Conservation (phyloP, 2,888 invertebrate species). For the Tridacna crocea region DNA sequence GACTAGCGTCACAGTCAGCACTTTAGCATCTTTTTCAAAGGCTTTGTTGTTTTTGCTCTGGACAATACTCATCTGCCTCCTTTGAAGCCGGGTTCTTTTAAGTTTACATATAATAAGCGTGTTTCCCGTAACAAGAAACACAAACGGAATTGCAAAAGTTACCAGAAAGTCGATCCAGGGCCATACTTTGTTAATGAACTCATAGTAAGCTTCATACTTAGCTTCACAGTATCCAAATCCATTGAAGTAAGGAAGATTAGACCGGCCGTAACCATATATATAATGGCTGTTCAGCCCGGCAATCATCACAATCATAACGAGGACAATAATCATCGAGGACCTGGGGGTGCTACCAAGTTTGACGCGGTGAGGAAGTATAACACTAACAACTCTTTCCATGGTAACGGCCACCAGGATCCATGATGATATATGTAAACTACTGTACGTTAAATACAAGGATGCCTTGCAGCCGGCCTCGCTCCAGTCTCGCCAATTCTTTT, state of each 20-base stretch:
- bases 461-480: slow-evolving; percentile 44
- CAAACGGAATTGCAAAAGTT: slow-evolving; percentile 46
- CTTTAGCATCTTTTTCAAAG: slow-evolving; percentile 25
- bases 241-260: slow-evolving; percentile 8
- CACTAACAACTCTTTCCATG: slow-evolving; percentile 47
- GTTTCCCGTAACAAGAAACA: slow-evolving; percentile 47
- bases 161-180: slow-evolving; percentile 53
- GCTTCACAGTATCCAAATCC: slow-evolving; percentile 34
- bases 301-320: slow-evolving; percentile 2
- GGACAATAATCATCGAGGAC: slow-evolving; percentile 23
- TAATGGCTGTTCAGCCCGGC: slow-evolving; percentile 44
- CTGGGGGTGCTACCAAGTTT: slow-evolving; percentile 31
- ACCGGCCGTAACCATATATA: slow-evolving; percentile 33
- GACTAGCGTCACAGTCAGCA: slow-evolving; percentile 35
- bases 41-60: slow-evolving; percentile 14
- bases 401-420: slow-evolving; percentile 56
- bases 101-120: slow-evolving; percentile 40
- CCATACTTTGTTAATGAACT: slow-evolving; percentile 45
- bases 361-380: slow-evolving; percentile 45
- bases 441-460: slow-evolving; percentile 45
- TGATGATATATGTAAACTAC: slow-evolving; percentile 45
- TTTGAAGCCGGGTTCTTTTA: background rate
- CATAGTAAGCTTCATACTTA: slow-evolving; percentile 31
- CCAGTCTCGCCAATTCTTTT: slow-evolving; percentile 35
- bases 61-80: slow-evolving; percentile 31